Percentiles rank a stretch among this genome's conserved stretches.
These are phyloP conservation scores for Galemys pyrenaicus DNA, from an alignment of 2,113 vertebrate genomes.

Conservation along the genomic window DNA sequence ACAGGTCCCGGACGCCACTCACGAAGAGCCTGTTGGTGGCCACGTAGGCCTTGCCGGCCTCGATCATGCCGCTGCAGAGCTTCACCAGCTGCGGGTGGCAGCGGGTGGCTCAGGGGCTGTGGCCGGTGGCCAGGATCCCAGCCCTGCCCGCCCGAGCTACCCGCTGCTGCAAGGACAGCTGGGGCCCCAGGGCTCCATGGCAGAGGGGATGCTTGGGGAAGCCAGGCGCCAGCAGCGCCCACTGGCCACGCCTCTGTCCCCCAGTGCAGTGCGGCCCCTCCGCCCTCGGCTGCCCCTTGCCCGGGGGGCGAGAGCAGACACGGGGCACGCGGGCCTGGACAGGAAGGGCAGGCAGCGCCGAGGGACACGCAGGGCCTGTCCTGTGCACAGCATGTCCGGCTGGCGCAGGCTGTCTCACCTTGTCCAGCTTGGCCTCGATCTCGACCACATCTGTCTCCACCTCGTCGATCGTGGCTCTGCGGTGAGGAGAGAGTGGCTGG, in stretches of 20 bases:
- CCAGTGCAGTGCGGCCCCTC: too few relatives aligned
- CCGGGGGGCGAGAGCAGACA: too few relatives aligned
- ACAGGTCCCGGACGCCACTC: slow-evolving; percentile 94
- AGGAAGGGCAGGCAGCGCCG: too few relatives aligned
- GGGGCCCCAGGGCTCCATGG: too few relatives aligned
- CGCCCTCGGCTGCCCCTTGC: too few relatives aligned
- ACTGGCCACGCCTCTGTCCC: too few relatives aligned
- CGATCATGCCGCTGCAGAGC: slow-evolving; percentile 97
- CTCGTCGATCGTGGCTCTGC: slow-evolving; percentile 96
- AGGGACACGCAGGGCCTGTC: neutral
- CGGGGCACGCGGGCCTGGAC: accelerated
- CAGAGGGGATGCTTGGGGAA: too few relatives aligned
- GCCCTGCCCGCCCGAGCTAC: too few relatives aligned
- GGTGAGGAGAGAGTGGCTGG: slow-evolving; percentile 57
- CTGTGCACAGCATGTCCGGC: too few relatives aligned
- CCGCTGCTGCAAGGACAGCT: too few relatives aligned
- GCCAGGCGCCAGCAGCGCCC: too few relatives aligned
- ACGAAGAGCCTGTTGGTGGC: slow-evolving; percentile 97
- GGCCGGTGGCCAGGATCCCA: too few relatives aligned
- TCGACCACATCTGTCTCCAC: slow-evolving; percentile 98
- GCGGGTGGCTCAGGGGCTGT: neutral
- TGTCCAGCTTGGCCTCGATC: slow-evolving; percentile 97
- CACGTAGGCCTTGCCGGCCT: slow-evolving; percentile 94
- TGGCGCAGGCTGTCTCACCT: slow-evolving; percentile 86
- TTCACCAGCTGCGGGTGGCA: slow-evolving; percentile 91